phyloP scores from a whole-genome alignment of 2,113 vertebrate genomes.

The Litocranius walleri region DNA sequence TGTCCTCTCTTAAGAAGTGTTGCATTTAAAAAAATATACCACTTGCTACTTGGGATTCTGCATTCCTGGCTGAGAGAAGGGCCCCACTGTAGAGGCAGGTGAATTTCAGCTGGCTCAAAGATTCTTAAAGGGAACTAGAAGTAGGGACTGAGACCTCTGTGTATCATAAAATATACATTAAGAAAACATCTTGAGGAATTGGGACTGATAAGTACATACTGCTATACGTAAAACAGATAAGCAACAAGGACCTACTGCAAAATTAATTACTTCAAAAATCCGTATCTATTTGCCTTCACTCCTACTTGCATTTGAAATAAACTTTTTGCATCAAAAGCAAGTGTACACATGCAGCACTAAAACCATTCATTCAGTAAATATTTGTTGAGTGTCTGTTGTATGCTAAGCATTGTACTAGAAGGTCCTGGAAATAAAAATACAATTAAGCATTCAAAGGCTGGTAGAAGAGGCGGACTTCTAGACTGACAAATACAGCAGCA shows the following conservation, averaged over 20 bases:
- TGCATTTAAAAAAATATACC: background rate
- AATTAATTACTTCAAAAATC: background rate
- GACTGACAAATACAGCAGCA: background rate
- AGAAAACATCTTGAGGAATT: background rate
- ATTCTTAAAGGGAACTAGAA: background rate
- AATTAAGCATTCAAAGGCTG: background rate
- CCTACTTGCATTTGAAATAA: slow-evolving; percentile 36
- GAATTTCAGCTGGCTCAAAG: background rate
- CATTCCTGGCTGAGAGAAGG: background rate
- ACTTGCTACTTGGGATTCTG: background rate
- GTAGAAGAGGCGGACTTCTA: background rate
- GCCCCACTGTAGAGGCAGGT: background rate
- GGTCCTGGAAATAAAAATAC: background rate
- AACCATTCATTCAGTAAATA: background rate
- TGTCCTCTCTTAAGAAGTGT: background rate
- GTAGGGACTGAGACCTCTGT: background rate
- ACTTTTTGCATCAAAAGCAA: background rate
- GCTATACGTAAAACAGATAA: background rate
- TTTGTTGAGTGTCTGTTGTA: background rate
- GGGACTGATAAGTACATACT: background rate
- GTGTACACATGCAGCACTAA: background rate
- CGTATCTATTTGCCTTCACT: background rate
- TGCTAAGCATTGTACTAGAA: background rate
- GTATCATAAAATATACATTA: background rate
- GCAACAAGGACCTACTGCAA: background rate